A percentile compares a stretch with the other conserved stretches of the same genome.
phyloP scores from a whole-genome alignment of 35 echinoderm and acorn worm genomes.

The Strongylocentrotus purpuratus region DNA sequence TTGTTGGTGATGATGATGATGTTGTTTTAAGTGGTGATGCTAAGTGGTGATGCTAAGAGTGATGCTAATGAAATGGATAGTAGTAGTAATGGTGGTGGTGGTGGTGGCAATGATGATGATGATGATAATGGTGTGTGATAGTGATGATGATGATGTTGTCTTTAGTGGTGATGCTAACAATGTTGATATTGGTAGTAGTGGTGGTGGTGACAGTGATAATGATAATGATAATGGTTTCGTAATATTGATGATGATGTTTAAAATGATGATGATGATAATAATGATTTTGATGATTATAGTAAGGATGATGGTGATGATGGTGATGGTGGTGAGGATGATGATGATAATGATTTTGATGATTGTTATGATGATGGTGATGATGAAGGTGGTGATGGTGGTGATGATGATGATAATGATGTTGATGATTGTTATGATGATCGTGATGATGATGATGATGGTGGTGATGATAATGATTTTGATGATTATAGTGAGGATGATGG shows the following conservation, averaged over 20 bases:
- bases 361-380: neutral
- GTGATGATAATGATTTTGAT: no score
- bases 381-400: neutral
- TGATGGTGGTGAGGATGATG: neutral
- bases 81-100: neutral
- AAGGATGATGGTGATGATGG: neutral
- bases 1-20: neutral
- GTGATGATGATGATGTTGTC: slow-evolving; percentile 5
- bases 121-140: neutral
- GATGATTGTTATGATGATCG: no score
- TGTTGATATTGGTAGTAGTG: neutral
- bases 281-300: neutral
- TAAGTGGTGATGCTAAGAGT: neutral
- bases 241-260: neutral
- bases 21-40: neutral
- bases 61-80: neutral
- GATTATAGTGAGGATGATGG: no score
- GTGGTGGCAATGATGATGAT: neutral
- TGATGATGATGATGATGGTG: no score
- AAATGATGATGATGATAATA: neutral
- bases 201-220: neutral
- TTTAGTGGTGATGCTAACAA: neutral
- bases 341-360: neutral
- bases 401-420: no score
- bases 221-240: neutral